A percentile compares a stretch with the other conserved stretches of the same genome.
Conservation (phyloP, 1,140 invertebrate genomes). For the Zaprionus ornatus region DNA sequence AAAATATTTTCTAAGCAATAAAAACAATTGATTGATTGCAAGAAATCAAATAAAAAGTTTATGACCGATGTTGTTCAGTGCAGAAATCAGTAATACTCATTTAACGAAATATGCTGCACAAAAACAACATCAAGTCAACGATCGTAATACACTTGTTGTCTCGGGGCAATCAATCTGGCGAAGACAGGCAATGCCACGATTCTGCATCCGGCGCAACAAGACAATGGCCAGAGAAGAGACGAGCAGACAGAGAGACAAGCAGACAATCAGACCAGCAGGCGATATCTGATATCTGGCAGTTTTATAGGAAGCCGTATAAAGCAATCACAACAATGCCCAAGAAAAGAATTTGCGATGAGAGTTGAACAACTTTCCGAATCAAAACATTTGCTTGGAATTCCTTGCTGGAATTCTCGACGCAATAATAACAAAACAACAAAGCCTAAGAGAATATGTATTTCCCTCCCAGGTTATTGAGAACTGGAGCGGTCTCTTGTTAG, state of each 20-base stretch:
- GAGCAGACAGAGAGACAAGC: not conserved
- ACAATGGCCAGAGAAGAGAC: constrained; percentile 1
- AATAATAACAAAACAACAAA: not conserved
- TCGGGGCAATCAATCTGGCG: constrained; percentile 5
- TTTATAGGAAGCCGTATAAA: constrained; percentile 5
- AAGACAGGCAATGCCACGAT: constrained; percentile 1
- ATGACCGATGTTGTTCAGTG: not conserved
- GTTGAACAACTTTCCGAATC: constrained; percentile 3
- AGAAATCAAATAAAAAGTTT: not conserved
- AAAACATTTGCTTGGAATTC: not conserved
- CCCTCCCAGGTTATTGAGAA: not conserved
- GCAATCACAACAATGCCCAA: not conserved
- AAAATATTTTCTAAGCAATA: not conserved
- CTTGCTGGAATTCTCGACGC: not conserved
- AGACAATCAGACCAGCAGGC: not conserved
- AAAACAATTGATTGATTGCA: not conserved
- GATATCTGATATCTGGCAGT: constrained; percentile 3
- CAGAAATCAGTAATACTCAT: constrained; percentile 2
- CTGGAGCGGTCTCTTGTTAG: not conserved
- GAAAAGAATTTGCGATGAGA: not conserved
- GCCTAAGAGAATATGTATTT: not conserved
- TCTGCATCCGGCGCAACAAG: constrained; percentile 1
- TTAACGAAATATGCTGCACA: constrained; percentile 1
- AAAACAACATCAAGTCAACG: not conserved
- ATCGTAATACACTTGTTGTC: constrained; percentile 9